phyloP scores from a whole-genome alignment of 2,797 vertebrate genomes.

The Passerculus sandwichensis region DNA sequence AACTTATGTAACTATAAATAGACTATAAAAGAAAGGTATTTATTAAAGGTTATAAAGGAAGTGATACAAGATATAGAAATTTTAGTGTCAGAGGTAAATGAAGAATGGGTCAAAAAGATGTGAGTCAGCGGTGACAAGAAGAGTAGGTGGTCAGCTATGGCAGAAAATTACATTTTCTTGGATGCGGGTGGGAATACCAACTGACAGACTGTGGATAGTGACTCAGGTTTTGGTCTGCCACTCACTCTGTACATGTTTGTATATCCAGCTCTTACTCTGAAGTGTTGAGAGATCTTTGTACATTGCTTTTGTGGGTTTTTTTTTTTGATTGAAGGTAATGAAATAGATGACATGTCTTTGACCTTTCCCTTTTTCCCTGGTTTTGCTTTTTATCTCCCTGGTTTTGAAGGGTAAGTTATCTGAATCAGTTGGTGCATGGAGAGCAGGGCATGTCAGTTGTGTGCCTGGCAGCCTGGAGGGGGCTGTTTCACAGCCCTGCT shows the following conservation, averaged over 20 bases:
- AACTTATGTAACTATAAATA: not conserved
- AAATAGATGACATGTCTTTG: not conserved
- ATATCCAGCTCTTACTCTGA: not conserved
- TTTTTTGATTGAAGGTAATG: not conserved
- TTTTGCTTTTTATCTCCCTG: not conserved
- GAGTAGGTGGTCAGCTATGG: not conserved
- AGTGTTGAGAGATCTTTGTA: not conserved
- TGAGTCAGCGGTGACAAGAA: not conserved
- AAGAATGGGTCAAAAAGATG: not conserved
- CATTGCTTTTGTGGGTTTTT: not conserved
- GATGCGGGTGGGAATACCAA: not conserved
- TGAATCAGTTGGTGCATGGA: not conserved
- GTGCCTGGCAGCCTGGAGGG: not conserved
- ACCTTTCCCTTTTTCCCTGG: not conserved
- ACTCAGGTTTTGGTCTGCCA: constrained; percentile 41
- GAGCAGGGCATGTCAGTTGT: not conserved
- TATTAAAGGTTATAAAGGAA: not conserved
- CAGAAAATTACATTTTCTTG: not conserved
- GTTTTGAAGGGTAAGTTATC: not conserved
- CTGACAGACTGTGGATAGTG: constrained; percentile 43
- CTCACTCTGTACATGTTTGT: not conserved
- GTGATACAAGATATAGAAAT: not conserved
- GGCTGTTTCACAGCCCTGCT: not conserved
- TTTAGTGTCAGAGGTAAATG: not conserved
- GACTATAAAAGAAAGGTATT: not conserved